These are phyloP conservation scores for Platycheirus albimanus DNA, from an alignment of 2,888 invertebrate genomes.

Conservation along the genomic window DNA sequence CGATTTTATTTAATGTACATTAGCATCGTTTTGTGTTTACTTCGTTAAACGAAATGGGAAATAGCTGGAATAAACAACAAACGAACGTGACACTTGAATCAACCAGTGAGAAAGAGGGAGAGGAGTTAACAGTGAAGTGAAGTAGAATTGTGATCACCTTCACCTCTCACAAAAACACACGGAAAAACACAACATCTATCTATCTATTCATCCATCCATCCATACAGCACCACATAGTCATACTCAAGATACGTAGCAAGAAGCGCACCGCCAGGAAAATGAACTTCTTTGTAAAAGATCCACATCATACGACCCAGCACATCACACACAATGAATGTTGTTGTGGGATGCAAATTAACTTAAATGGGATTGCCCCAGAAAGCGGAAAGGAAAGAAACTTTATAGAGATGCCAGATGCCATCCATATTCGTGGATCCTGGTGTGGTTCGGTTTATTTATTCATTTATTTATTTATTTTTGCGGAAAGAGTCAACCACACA, in stretches of 20 bases:
- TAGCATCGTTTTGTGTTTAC: conserved; percentile 45
- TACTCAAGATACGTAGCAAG: too few species aligned
- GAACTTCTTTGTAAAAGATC: conserved; percentile 16
- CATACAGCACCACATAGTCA: background rate
- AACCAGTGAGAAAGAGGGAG: conserved; percentile 23
- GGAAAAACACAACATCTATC: conserved; percentile 14
- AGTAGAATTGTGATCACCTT: conserved; percentile 31
- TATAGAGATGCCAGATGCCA: conserved; percentile 44
- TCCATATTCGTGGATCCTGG: too few species aligned
- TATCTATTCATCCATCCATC: background rate
- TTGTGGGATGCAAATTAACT: conserved; percentile 60
- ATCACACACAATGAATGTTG: conserved; percentile 30
- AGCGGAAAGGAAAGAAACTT: too few species aligned
- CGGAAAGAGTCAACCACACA: conserved; percentile 38
- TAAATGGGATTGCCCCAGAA: conserved; percentile 65
- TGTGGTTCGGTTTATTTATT: background rate
- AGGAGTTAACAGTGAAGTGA: too few species aligned
- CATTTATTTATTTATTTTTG: conserved; percentile 37
- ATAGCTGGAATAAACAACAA: conserved; percentile 28
- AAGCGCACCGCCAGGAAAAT: background rate
- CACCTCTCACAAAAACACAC: conserved; percentile 17
- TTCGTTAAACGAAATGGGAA: conserved; percentile 40
- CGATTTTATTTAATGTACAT: conserved; percentile 63
- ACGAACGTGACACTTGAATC: conserved; percentile 32
- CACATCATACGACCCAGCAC: background rate